Evolutionary conservation across 2,888 invertebrate species (phyloP).

Genomic region (Conomelus anceps): DNA sequence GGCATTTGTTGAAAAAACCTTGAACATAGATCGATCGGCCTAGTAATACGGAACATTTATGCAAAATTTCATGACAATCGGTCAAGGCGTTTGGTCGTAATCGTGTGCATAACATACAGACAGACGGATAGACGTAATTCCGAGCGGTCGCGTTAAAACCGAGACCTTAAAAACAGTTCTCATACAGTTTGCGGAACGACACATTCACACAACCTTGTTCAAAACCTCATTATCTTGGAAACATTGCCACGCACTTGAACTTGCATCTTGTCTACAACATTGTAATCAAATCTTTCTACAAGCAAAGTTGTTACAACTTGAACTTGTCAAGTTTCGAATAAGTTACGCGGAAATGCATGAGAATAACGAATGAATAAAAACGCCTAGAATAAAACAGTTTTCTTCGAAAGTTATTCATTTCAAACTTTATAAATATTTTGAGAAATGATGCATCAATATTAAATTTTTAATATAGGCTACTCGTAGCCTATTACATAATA

Average conservation of each 20-base stretch:
- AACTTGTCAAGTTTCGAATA: not conserved
- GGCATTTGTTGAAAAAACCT: too few species aligned
- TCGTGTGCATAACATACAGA: too few species aligned
- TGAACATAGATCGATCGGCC: too few species aligned
- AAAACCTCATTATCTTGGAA: not conserved
- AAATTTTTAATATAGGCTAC: too few species aligned
- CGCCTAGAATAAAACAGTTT: not conserved
- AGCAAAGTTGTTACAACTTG: not conserved
- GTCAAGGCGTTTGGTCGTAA: too few species aligned
- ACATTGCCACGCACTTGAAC: not conserved
- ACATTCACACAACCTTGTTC: not conserved
- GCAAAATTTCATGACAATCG: too few species aligned
- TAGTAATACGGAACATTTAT: too few species aligned
- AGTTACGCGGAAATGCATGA: not conserved
- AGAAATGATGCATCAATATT: too few species aligned
- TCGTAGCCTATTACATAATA: too few species aligned
- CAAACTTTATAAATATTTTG: too few species aligned
- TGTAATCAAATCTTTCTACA: not conserved
- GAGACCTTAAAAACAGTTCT: not conserved
- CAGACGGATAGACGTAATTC: too few species aligned
- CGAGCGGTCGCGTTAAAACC: too few species aligned
- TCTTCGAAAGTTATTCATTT: not conserved
- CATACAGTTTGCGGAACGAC: not conserved
- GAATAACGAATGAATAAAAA: not conserved
- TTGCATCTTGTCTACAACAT: not conserved